Base-by-base conservation (phyloP, 2,888 invertebrate species). In the Nasonia oneida region DNA sequence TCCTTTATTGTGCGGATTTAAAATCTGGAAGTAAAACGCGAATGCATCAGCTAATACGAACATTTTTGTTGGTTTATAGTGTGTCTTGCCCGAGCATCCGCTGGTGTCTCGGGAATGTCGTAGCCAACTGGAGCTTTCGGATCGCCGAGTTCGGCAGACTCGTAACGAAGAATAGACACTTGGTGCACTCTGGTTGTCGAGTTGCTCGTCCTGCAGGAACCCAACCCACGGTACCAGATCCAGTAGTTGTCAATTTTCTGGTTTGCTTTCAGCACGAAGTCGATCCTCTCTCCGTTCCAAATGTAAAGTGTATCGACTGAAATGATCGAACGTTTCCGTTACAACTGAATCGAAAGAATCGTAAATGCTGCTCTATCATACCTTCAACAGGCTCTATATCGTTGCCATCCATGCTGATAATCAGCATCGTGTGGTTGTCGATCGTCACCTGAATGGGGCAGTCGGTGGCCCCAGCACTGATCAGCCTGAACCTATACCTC, bases 391-490 rank as follows among this genome's bases (percentile, higher is more conserved):
- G 96, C 89, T 96, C 95, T 89, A 98, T 93, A 89, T 97, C 96
- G 89, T 95, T 96, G 3, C 98, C 97, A 93, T 98, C 98, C 2
- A 96, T 96, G 86, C 96, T 96, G 79, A 98, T 96, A 57, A 97
- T 95, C 0, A 95, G 95, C 88, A 98, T 94, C 33, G 96, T 97
- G 92, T 98, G 98, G 90, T 97, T 96, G 89, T 98, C 98, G 8
- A 98, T 94, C 0, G 97, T 97, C 88, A 98, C 92, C 91, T 97
- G 96, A 83, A 98, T 96, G 0, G 98, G 98, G 89, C 98, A 98
- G 93, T 98, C 98, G 70, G 98, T 94, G 91, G 97, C 97, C 91
- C 97, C 98, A 0, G 97, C 97, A 90, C 97, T 97, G 90, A 98
- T 96, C 75, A 97, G 93, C 50, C 98, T 95, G 90, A 98, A 97